phyloP scores from a whole-genome alignment of 1,140 invertebrate genomes.

The Drosophila pectinifera region DNA sequence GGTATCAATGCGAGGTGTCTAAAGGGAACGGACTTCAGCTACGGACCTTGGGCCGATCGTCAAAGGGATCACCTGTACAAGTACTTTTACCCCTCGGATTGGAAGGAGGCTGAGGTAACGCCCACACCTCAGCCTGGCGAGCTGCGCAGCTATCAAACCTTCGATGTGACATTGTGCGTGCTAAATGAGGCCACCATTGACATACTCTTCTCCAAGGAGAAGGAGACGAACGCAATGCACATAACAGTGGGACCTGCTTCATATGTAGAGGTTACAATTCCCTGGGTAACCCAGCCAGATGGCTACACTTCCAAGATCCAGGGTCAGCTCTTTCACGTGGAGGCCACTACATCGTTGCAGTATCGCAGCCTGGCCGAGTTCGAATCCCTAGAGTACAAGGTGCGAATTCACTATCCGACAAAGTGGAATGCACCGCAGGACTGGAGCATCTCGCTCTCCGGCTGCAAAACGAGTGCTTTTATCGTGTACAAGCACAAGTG shows the following conservation, averaged over 20 bases:
- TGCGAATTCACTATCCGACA: slow-evolving; percentile 92
- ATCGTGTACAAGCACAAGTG: slow-evolving; percentile 97
- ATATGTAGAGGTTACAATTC: slow-evolving; percentile 97
- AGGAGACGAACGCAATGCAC: slow-evolving; percentile 98
- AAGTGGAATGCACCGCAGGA: slow-evolving; percentile 98
- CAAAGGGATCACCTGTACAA: slow-evolving; percentile 97
- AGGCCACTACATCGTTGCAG: slow-evolving; percentile 96
- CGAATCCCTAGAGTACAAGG: slow-evolving; percentile 96
- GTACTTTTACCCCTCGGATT: slow-evolving; percentile 98
- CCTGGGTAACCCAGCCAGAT: slow-evolving; percentile 94
- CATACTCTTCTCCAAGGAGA: slow-evolving; percentile 97
- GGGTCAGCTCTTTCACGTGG: slow-evolving; percentile 96
- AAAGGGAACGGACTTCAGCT: slow-evolving; percentile 98
- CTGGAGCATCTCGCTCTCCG: slow-evolving; percentile 95
- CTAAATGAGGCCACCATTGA: slow-evolving; percentile 97
- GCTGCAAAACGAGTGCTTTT: slow-evolving; percentile 96
- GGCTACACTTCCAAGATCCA: slow-evolving; percentile 96
- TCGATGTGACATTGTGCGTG: slow-evolving; percentile 96
- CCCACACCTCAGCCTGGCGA: slow-evolving; percentile 93
- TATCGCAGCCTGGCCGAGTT: slow-evolving; percentile 96
- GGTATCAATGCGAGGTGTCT: slow-evolving; percentile 98
- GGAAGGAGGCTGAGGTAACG: slow-evolving; percentile 91
- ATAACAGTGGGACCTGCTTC: slow-evolving; percentile 97
- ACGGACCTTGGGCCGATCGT: slow-evolving; percentile 98
- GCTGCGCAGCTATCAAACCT: slow-evolving; percentile 93